These are phyloP conservation scores for Oryzias curvinotus DNA, from an alignment of 2,113 vertebrate genomes.

Conservation along the genomic window DNA sequence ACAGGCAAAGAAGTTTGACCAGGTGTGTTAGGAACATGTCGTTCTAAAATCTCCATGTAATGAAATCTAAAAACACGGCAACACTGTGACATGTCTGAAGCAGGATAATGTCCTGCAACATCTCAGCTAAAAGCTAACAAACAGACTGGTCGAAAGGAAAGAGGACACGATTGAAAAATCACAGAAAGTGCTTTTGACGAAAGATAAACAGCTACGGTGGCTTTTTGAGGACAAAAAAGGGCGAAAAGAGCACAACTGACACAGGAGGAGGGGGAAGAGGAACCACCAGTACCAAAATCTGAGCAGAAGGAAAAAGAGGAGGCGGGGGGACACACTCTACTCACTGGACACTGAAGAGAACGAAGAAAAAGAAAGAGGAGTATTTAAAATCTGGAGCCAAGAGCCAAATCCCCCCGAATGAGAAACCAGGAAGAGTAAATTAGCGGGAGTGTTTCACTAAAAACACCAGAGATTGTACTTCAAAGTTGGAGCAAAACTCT, in stretches of 20 bases:
- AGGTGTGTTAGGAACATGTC: slow-evolving; percentile 26
- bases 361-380: slow-evolving; percentile 7
- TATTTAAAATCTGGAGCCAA: slow-evolving; percentile 2
- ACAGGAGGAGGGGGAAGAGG: slow-evolving; percentile 19
- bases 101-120: neutral
- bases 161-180: slow-evolving; percentile 1
- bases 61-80: neutral
- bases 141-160: neutral
- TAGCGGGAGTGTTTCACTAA: neutral
- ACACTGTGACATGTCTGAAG: slow-evolving; percentile 5
- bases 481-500: neutral
- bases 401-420: neutral
- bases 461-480: neutral
- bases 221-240: slow-evolving; percentile 8
- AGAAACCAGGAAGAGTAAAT: slow-evolving; percentile 10
- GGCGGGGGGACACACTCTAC: slow-evolving; percentile 10
- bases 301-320: slow-evolving; percentile 5
- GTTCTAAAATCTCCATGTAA: neutral
- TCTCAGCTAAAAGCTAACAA: neutral
- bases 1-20: slow-evolving; percentile 14
- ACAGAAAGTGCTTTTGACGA: slow-evolving; percentile 3
- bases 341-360: slow-evolving; percentile 12
- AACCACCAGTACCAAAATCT: slow-evolving; percentile 17
- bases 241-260: neutral
- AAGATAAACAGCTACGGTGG: neutral